Evolutionary conservation across 2,888 invertebrate genomes (phyloP).

Genomic region (Cephus pulcher): DNA sequence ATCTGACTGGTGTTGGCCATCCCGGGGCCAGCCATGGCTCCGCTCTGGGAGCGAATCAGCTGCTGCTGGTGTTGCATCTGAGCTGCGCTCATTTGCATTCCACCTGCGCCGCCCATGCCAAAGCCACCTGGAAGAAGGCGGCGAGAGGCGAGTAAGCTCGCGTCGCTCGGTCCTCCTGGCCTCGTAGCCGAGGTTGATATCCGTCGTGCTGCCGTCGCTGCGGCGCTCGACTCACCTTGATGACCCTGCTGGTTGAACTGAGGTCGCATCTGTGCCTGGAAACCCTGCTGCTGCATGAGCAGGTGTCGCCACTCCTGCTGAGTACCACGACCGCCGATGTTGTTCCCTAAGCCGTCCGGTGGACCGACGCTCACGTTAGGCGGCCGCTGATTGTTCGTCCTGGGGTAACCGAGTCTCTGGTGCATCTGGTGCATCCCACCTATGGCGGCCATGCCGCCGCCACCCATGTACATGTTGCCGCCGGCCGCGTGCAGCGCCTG

Average conservation of each 20-base stretch:
- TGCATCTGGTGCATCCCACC: conserved; percentile 66
- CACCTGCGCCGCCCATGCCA: conserved; percentile 60
- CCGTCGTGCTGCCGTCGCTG: no score
- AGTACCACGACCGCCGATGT: conserved; percentile 67
- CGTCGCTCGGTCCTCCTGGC: conserved; percentile 50
- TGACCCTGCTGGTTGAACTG: conserved; percentile 69
- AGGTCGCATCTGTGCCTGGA: conserved; percentile 68
- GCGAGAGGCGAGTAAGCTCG: conserved; percentile 25
- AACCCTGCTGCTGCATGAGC: conserved; percentile 72
- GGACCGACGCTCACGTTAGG: conserved; percentile 73
- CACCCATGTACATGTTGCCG: conserved; percentile 66
- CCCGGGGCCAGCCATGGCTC: conserved; percentile 59
- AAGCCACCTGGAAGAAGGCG: conserved; percentile 53
- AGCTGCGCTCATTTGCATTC: conserved; percentile 68
- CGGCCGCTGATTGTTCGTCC: conserved; percentile 70
- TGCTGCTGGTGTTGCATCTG: conserved; percentile 69
- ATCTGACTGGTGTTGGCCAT: conserved; percentile 64
- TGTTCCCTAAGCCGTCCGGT: conserved; percentile 69
- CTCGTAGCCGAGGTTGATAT: conserved; percentile 53
- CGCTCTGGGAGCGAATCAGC: conserved; percentile 64
- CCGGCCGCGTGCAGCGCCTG: conserved; percentile 64
- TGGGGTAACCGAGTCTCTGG: conserved; percentile 64
- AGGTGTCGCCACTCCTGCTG: conserved; percentile 73
- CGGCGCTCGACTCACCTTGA: conserved; percentile 51
- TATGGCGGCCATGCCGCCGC: conserved; percentile 64